Evolutionary conservation across 2,797 vertebrate species (phyloP), one percentile per base, ranked within the genome.

Genomic region (Gymnoscopelus microlampas): DNA sequence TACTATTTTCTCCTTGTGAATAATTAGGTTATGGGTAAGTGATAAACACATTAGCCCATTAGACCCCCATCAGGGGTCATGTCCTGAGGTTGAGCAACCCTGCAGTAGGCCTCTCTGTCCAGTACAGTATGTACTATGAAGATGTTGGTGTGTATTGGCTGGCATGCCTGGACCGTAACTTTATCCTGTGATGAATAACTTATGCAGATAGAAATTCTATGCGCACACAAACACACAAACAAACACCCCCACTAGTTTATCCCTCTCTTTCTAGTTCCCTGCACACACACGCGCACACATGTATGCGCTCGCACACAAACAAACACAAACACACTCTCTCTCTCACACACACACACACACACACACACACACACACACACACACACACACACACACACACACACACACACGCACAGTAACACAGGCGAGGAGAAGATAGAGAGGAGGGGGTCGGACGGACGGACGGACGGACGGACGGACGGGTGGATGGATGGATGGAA

Each of bases 181-280:
- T 70, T 73, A 84, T 26, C 63, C 84, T 68, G 60, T 54, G 53
- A 83, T 90, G 62, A 88, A 88, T 87, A 87, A 87, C 58, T 84
- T 70, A 90, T 80, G 74, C 44, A 53, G 74, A 75, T 51, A 68
- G 80, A 81, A 82, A 82, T 80, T 71, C 65, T 67, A 69, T 53
- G 70, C 76, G 60, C 19, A 66, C 11, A 9, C 56, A 58, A 2
- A 29, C 60, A 10, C 51, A 47, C 62, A 68, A 13, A n/a, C 53
- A 53, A 13, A n/a, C 53, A 60, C 26, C 7, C 56, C 1, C 11
- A 5, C 58, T 3, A 5, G 12, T 6, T n/a, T n/a, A n/a, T n/a
- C n/a, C n/a, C n/a, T n/a, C n/a, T n/a, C n/a, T n/a, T n/a, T n/a
- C n/a, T n/a, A n/a, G n/a, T n/a, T n/a, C n/a, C n/a, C n/a, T n/a